Base-by-base conservation (phyloP, 23 tunicate genomes). In the Trididemnum nubilum region DNA sequence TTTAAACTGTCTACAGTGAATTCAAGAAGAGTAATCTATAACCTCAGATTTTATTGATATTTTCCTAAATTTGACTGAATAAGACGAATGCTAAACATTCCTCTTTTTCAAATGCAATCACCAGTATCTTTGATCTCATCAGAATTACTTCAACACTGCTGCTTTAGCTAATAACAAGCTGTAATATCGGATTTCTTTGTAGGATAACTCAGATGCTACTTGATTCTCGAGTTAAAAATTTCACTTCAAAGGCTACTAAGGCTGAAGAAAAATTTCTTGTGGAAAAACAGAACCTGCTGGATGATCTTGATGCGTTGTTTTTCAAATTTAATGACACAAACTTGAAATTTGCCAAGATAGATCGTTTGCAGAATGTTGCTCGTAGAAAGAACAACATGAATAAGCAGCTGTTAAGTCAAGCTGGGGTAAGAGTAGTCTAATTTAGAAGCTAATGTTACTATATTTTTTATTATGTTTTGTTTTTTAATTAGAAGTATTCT, bases 351-450 rank as follows among this genome's bases (percentile, higher is more conserved):
- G 7, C 19, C 5, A 24, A 73, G 2, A 40, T 39, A 2, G 15
- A 24, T 23, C 29, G 15, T 21, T 19, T 21, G 18, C 31, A 37
- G 29, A 73, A 38, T 19, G 15, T 58, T 27, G 51, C 86, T 3
- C 36, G 58, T 22, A 82, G 44, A n/a, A 77, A 54, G 51, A 85
- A 85, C 36, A 51, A 63, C 24, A 24, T 91, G 66, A 91, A 91
- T 82, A 38, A 52, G 26, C 86, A 74, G 76, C 66, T 71, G 25
- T 36, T 85, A 1, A 1, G 87, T 12, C 97, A 91, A 65, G 49
- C 50, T 7, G 61, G 32, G 52, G 97, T 91, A 71, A 85, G 86
- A 40, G 29, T 44, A 44, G 15, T 44, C 15, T 7, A 44, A 44
- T 44, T 7, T 15, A 44, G 15, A 7, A 44, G 15, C 54, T 44